These are phyloP conservation scores for Hymenochirus boettgeri DNA, from an alignment of 2,113 vertebrate genomes.

Conservation along the genomic window DNA sequence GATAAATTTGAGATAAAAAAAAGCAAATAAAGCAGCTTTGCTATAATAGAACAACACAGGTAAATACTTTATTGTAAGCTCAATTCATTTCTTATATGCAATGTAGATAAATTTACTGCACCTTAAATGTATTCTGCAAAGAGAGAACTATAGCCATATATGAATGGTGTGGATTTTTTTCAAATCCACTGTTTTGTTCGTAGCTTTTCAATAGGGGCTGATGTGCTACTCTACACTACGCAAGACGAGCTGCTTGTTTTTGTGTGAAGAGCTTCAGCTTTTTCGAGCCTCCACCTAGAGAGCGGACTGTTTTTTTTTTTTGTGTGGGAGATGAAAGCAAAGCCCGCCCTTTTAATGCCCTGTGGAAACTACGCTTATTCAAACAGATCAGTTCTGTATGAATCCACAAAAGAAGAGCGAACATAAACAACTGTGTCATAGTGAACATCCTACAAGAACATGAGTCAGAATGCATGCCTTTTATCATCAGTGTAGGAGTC, in stretches of 20 bases:
- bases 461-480: background rate
- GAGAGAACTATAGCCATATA: conserved; percentile 22
- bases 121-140: background rate
- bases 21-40: background rate
- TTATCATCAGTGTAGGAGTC: background rate
- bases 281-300: conserved; percentile 13
- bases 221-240: conserved; percentile 8
- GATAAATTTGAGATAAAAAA: no score
- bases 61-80: conserved; percentile 5
- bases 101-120: background rate
- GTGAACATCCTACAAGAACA: background rate
- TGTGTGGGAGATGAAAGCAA: conserved; percentile 34
- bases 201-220: conserved; percentile 16
- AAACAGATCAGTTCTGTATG: conserved; percentile 36
- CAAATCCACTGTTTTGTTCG: conserved; percentile 15
- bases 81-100: background rate
- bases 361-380: conserved; percentile 38
- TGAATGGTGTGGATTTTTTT: conserved; percentile 13
- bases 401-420: conserved; percentile 11
- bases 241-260: conserved; percentile 17
- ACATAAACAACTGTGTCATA: conserved; percentile 29
- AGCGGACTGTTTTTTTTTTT: conserved; percentile 18
- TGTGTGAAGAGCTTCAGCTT: conserved; percentile 12
- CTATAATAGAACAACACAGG: background rate
- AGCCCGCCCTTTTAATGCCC: conserved; percentile 33